Evolutionary conservation across 1,140 invertebrate genomes (phyloP), one percentile per base, ranked within the genome.

Genomic region (Chironomus tepperi): DNA sequence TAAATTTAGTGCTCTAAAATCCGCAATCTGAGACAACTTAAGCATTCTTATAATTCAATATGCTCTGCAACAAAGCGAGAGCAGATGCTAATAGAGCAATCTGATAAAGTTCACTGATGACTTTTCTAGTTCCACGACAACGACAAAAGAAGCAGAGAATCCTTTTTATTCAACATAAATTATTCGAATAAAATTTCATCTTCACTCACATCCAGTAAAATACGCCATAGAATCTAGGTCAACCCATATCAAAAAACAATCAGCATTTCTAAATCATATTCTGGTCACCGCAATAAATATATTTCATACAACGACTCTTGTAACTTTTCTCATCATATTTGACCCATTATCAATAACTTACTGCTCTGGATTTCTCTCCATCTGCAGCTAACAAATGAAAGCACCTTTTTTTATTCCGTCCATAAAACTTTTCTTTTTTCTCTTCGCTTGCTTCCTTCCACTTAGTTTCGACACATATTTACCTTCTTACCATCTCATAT

Each of bases 221-320:
- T n/a, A n/a, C n/a, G n/a, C 24, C 24, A 34, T 34, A 34, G 5
- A 34, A 34, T 34, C 24, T 57, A n/a, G 47, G 47, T 57, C 47
- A 57, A 57, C 47, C 47, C 47, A n/a, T 57, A 57, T 57, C 47
- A 57, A 57, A 34, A 57, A 57, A 57, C 47, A 57, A 57, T 57
- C 47, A 57, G 12, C 47, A 57, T 57, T n/a, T 15, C 12, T 5
- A 47, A 57, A 57, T 57, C 47, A n/a, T n/a, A 57, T 57, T 57
- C n/a, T 57, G 47, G 47, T 57, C 47, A 57, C 47, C 47, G 47
- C 47, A 57, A 57, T 57, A 57, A 57, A 57, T 57, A 57, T 57
- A n/a, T 12, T n/a, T 5, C 3, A 57, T n/a, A 57, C 3, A n/a
- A n/a, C 12, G n/a, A n/a, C 47, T 12, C 12, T 5, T 57, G 47